Evolutionary conservation across 2,797 vertebrate genomes (phyloP).

Genomic region (Sebastes trivittatus): DNA sequence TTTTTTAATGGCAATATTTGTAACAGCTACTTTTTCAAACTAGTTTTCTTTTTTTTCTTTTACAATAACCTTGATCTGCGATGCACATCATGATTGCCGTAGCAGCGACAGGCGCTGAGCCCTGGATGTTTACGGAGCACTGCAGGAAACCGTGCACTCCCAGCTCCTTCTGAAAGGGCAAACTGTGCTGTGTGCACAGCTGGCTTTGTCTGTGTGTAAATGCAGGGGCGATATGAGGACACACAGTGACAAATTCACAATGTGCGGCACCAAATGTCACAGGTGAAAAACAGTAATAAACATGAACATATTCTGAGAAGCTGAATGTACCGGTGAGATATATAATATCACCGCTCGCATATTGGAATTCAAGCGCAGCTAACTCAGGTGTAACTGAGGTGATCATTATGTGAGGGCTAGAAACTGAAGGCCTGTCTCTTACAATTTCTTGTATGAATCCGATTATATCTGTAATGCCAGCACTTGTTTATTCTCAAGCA

Average conservation of each 20-base stretch:
- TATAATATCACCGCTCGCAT: neutral
- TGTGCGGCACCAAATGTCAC: conserved; percentile 7
- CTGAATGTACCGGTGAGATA: neutral
- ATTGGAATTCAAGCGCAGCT: conserved; percentile 8
- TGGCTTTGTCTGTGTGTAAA: neutral
- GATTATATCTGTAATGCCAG: neutral
- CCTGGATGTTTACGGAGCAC: conserved; percentile 11
- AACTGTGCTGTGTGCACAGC: conserved; percentile 4
- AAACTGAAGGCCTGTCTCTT: neutral
- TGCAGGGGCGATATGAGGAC: neutral
- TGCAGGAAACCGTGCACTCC: neutral
- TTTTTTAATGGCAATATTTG: neutral
- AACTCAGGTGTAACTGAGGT: neutral
- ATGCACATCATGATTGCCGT: neutral
- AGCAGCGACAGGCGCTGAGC: neutral
- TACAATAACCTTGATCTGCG: neutral
- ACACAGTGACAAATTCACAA: neutral
- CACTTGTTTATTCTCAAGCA: neutral
- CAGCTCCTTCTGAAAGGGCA: conserved; percentile 25
- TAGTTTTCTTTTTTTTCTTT: neutral
- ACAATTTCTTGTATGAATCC: neutral
- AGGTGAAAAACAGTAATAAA: conserved; percentile 8
- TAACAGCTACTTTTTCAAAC: neutral
- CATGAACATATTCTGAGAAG: neutral
- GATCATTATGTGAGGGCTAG: neutral